Conservation (phyloP, 2,797 vertebrate species). For the Diplodus sargus region DNA sequence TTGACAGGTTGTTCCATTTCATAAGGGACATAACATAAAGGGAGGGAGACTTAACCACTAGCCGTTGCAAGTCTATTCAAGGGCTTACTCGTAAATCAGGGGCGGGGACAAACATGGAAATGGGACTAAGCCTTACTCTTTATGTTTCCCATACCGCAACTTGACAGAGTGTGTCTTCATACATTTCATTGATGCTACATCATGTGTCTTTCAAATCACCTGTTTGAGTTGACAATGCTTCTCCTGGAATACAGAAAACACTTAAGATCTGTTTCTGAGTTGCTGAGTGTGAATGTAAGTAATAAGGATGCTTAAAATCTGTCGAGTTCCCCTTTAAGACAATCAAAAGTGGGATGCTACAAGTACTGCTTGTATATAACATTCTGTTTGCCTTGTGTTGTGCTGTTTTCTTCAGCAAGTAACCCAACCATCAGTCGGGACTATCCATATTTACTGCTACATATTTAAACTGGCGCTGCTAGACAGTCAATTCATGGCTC, state of each 20-base stretch:
- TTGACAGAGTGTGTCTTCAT: not conserved
- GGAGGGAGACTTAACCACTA: too few relatives aligned
- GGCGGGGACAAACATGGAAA: too few relatives aligned
- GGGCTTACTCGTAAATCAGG: too few relatives aligned
- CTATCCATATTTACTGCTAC: slow-evolving; percentile 23
- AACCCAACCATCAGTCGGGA: slow-evolving; percentile 17
- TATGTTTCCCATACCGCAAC: not conserved
- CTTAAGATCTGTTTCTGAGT: not conserved
- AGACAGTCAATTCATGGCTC: slow-evolving; percentile 13
- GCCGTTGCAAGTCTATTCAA: too few relatives aligned
- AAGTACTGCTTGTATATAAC: not conserved
- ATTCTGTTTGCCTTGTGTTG: slow-evolving; percentile 17
- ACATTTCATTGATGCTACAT: not conserved
- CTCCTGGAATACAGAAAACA: too few relatives aligned
- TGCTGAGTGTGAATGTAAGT: not conserved
- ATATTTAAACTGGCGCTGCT: slow-evolving; percentile 25
- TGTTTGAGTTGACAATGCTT: too few relatives aligned
- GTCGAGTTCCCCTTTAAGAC: not conserved
- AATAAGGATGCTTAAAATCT: not conserved
- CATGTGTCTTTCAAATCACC: not conserved
- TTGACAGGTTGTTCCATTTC: too few relatives aligned
- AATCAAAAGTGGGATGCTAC: not conserved
- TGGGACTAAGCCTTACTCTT: too few relatives aligned
- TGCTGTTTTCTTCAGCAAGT: slow-evolving; percentile 19
- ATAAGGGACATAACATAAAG: too few relatives aligned